phyloP scores from a whole-genome alignment of 2,113 vertebrate genomes.

The sheep (Ovis aries) region ARS-UI_Ramb_v3.0 NC_056055.1:233502001-233502500 shows the following conservation, averaged over 20 bases:
- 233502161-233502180: background rate
- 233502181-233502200: background rate
- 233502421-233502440: conserved; percentile 85
- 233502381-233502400: conserved; percentile 64
- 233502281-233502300: background rate
- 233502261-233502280: background rate
- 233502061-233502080: background rate
- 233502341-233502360: background rate
- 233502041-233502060: background rate
- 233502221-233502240: background rate
- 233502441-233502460: conserved; percentile 87
- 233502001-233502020: background rate
- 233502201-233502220: background rate
- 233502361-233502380: background rate
- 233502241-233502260: background rate
- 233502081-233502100: background rate
- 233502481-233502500: conserved; percentile 85
- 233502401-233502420: conserved; percentile 86
- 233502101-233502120: background rate
- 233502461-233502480: conserved; percentile 83
- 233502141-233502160: background rate
- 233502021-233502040: background rate
- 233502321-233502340: background rate
- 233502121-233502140: background rate
- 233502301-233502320: background rate